Conservation (phyloP, 2,797 vertebrate species). For the Catostomus latipinnis region DNA sequence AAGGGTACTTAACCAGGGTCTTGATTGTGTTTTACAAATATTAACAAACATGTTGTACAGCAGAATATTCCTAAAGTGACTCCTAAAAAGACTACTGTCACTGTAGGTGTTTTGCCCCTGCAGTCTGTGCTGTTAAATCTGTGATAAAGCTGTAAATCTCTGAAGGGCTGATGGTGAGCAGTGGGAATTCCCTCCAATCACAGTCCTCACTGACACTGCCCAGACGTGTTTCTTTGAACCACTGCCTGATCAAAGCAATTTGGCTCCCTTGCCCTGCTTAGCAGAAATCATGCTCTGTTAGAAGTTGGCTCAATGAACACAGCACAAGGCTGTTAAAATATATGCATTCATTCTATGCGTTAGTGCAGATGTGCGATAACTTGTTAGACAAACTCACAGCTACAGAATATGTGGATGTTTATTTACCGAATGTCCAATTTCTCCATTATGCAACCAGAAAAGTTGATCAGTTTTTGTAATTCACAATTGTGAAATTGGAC, state of each 20-base stretch:
- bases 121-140: conserved; percentile 32
- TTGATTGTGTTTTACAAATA: neutral
- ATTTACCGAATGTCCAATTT: too few species aligned
- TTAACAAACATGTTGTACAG: conserved; percentile 1
- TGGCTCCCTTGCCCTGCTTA: conserved; percentile 54
- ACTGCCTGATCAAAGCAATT: conserved; percentile 63
- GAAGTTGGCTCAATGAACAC: conserved; percentile 35
- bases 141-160: conserved; percentile 39
- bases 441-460: too few species aligned
- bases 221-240: conserved; percentile 46
- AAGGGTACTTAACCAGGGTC: neutral
- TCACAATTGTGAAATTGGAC: too few species aligned
- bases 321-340: conserved; percentile 14
- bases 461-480: too few species aligned
- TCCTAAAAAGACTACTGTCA: conserved; percentile 9
- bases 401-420: too few species aligned
- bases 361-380: too few species aligned
- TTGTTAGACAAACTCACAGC: too few species aligned
- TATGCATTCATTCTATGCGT: too few species aligned
- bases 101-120: conserved; percentile 5
- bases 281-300: conserved; percentile 58
- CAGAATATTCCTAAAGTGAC: neutral
- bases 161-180: conserved; percentile 32
- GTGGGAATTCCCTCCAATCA: conserved; percentile 43
- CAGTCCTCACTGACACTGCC: conserved; percentile 37